Percentiles rank a stretch among this genome's conserved stretches.
Evolutionary conservation across 1,140 invertebrate species (phyloP).

Genomic region (Danaus plexippus): DNA sequence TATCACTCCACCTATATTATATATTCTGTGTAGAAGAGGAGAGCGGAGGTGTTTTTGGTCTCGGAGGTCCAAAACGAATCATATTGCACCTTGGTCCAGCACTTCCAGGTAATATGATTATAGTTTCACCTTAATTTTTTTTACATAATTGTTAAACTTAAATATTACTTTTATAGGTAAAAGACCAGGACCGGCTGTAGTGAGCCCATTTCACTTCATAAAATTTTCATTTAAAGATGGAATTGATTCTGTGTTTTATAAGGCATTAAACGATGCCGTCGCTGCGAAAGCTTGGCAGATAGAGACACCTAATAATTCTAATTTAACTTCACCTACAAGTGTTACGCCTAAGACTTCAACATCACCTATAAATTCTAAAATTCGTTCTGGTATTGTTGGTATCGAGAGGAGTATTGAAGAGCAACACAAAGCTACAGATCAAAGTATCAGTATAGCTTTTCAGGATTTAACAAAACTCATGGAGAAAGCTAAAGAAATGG

Average conservation of each 20-base stretch:
- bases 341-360: constrained; percentile 35
- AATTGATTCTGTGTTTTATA: constrained; percentile 80
- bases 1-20: constrained; percentile 79
- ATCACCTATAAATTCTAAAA: constrained; percentile 74
- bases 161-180: constrained; percentile 66
- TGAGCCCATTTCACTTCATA: constrained; percentile 81
- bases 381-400: constrained; percentile 92
- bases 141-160: too few species aligned
- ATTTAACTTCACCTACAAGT: constrained; percentile 17
- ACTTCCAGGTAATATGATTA: constrained; percentile 63
- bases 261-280: constrained; percentile 75
- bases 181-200: constrained; percentile 80
- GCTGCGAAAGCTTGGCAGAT: constrained; percentile 77
- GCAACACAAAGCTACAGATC: constrained; percentile 90
- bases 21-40: constrained; percentile 87
- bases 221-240: constrained; percentile 93
- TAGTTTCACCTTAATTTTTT: background rate
- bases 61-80: constrained; percentile 86
- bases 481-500: constrained; percentile 98
- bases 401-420: constrained; percentile 95
- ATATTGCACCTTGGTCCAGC: constrained; percentile 83
- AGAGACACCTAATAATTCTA: constrained; percentile 34
- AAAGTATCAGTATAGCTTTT: constrained; percentile 93
- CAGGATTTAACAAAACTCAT: constrained; percentile 96
- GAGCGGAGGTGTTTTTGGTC: constrained; percentile 79